Percentiles rank a stretch among this genome's conserved stretches.
phyloP scores from a whole-genome alignment of 2,888 invertebrate genomes.

The Chesias legatella region DNA sequence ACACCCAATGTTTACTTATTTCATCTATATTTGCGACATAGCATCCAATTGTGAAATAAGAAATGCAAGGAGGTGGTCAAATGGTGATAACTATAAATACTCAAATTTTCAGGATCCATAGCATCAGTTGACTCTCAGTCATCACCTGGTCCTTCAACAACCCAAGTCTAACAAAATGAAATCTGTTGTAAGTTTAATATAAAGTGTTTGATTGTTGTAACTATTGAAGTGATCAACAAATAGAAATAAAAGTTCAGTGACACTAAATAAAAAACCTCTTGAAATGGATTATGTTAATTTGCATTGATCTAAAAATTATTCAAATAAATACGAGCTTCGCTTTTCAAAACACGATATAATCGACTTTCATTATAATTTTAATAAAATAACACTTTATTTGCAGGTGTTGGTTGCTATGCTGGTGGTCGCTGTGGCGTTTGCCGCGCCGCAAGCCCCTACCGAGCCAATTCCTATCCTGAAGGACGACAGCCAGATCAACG shows the following conservation, averaged over 20 bases:
- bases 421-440: slow-evolving; percentile 54
- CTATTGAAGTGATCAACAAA: no score
- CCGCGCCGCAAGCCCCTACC: slow-evolving; percentile 60
- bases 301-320: slow-evolving; percentile 28
- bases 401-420: slow-evolving; percentile 64
- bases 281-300: no score
- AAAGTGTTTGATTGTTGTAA: background rate
- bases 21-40: slow-evolving; percentile 73
- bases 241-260: slow-evolving; percentile 34
- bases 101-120: slow-evolving; percentile 61
- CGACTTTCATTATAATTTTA: no score
- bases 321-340: slow-evolving; percentile 21
- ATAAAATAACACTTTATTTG: slow-evolving; percentile 22
- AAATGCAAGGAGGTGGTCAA: slow-evolving; percentile 62
- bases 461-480: slow-evolving; percentile 78
- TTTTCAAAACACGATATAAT: no score
- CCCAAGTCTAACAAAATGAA: slow-evolving; percentile 61
- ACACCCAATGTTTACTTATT: slow-evolving; percentile 74
- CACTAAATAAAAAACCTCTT: background rate
- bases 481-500: slow-evolving; percentile 79
- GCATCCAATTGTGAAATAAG: slow-evolving; percentile 65
- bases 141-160: slow-evolving; percentile 46
- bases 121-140: slow-evolving; percentile 60
- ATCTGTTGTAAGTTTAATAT: slow-evolving; percentile 63
- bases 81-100: slow-evolving; percentile 67